Percentiles rank a stretch among this genome's conserved stretches.
These are phyloP conservation scores for Acrossocheilus wenchowensis DNA, from an alignment of 2,797 vertebrate genomes.

Conservation along the genomic window DNA sequence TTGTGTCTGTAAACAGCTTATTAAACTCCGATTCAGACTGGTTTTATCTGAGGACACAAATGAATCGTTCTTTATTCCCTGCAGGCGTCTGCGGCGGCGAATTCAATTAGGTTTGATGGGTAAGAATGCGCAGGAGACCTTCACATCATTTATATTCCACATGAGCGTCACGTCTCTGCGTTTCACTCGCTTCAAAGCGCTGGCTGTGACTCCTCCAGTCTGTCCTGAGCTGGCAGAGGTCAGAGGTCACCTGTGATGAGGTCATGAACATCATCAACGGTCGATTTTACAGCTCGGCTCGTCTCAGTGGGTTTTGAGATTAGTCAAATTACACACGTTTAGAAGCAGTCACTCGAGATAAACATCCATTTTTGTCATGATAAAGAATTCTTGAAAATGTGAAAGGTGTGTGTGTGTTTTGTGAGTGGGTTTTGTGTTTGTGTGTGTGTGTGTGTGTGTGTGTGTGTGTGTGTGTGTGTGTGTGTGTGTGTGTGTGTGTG, in stretches of 20 bases:
- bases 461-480: too few species aligned
- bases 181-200: background rate
- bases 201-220: background rate
- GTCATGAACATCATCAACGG: background rate
- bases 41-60: background rate
- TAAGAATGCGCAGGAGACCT: background rate
- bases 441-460: too few species aligned
- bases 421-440: too few species aligned
- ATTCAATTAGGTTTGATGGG: background rate
- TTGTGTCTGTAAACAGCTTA: background rate
- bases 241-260: background rate
- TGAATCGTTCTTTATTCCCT: background rate
- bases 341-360: too few species aligned
- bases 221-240: background rate
- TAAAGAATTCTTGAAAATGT: too few species aligned
- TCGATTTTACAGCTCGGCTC: background rate
- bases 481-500: too few species aligned
- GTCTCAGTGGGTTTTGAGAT: too few species aligned
- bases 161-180: background rate
- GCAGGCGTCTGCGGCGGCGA: background rate
- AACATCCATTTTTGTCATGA: too few species aligned
- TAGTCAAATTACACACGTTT: too few species aligned
- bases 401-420: too few species aligned
- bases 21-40: background rate
- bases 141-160: slow-evolving; percentile 12